Evolutionary conservation across 2,113 vertebrate species (phyloP).

Genomic region (Recurvirostra avosetta): DNA sequence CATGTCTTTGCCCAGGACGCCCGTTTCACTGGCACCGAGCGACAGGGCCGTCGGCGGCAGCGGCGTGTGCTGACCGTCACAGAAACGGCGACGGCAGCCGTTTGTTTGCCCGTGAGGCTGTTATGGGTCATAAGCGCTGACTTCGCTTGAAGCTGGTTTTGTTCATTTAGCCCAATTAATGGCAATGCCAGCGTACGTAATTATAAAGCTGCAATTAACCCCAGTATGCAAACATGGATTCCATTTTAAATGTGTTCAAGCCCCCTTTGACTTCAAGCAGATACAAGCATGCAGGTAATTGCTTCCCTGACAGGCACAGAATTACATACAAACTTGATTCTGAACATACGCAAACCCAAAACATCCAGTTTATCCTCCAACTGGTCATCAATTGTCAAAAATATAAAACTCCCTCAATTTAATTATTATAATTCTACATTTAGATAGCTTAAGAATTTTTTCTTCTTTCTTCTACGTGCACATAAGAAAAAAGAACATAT

Average conservation of each 20-base stretch:
- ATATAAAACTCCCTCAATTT: neutral
- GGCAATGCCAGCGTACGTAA: fast-evolving
- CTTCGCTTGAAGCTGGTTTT: neutral
- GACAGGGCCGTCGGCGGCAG: too few species aligned
- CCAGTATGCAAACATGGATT: neutral
- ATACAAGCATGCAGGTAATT: neutral
- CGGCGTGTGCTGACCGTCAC: too few species aligned
- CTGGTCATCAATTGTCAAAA: neutral
- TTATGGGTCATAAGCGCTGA: fast-evolving
- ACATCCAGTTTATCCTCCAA: neutral
- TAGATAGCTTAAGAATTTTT: neutral
- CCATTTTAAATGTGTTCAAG: neutral
- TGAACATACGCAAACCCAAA: neutral
- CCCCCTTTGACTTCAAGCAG: neutral
- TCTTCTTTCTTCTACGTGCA: neutral
- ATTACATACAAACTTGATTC: neutral
- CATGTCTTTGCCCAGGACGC: fast-evolving
- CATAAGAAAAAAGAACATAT: neutral
- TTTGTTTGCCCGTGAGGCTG: fast-evolving
- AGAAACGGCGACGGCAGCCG: fast-evolving
- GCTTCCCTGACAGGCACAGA: neutral
- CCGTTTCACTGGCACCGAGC: fast-evolving
- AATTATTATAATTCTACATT: neutral
- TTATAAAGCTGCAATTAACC: neutral
- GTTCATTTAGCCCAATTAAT: neutral